Evolutionary conservation across 2,113 vertebrate species (phyloP).

Genomic region (Sporophila hypoxantha): DNA sequence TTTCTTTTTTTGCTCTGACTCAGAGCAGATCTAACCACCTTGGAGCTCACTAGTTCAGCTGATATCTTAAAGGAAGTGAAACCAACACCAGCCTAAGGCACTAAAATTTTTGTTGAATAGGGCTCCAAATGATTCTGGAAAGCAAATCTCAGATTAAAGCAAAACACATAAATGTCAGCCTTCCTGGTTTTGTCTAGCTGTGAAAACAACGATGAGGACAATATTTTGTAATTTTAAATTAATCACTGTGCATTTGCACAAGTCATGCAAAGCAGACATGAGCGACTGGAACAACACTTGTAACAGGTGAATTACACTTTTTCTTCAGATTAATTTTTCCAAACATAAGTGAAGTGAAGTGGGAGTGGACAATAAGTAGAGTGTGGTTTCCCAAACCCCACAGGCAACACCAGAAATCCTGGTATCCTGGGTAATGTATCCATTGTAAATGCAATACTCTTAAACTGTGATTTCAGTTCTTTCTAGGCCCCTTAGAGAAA

Average conservation of each 20-base stretch:
- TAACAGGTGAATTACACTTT: background rate
- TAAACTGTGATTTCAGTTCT: background rate
- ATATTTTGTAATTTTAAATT: background rate
- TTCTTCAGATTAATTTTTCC: background rate
- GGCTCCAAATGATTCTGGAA: background rate
- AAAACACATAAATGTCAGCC: background rate
- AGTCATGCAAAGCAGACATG: background rate
- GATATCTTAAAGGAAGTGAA: background rate
- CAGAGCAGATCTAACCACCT: background rate
- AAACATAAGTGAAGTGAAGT: background rate
- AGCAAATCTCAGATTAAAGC: background rate
- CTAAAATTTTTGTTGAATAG: background rate
- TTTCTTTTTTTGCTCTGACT: background rate
- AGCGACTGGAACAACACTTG: background rate
- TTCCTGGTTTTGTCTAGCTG: background rate
- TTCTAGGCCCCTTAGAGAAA: background rate
- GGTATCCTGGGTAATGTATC: background rate
- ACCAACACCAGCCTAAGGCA: background rate
- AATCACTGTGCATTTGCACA: background rate
- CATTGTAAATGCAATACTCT: background rate
- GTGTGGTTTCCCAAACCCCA: background rate
- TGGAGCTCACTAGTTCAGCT: background rate
- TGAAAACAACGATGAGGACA: accelerated
- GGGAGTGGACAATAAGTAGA: background rate
- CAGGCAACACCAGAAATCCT: background rate